Evolutionary conservation across 1,140 invertebrate genomes (phyloP).

Genomic region (Macrobrachium rosenbergii): DNA sequence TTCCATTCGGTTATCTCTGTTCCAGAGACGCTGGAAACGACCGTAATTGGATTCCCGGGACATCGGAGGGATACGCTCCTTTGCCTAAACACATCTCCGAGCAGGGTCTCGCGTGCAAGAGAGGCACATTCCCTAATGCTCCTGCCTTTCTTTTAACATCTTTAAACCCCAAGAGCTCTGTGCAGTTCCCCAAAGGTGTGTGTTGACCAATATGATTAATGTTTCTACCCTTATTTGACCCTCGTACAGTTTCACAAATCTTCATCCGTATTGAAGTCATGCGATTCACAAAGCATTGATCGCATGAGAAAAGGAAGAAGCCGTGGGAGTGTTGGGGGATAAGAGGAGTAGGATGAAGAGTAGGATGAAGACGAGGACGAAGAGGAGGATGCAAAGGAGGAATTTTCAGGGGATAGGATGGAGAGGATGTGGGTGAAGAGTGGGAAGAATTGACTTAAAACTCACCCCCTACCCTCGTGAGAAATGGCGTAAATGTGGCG

Average conservation of each 20-base stretch:
- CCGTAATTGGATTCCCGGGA: not conserved
- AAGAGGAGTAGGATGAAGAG: not conserved
- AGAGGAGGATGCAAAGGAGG: too few relatives aligned
- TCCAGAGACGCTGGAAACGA: too few relatives aligned
- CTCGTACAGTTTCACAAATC: slow-evolving; percentile 57
- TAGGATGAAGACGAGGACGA: too few relatives aligned
- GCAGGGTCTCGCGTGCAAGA: slow-evolving; percentile 10
- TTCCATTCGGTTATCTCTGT: too few relatives aligned
- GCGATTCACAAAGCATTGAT: slow-evolving; percentile 34
- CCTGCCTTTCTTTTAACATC: slow-evolving; percentile 22
- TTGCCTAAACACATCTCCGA: too few relatives aligned
- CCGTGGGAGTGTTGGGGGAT: not conserved
- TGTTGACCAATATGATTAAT: slow-evolving; percentile 63
- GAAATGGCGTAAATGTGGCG: too few relatives aligned
- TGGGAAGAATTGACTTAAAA: too few relatives aligned
- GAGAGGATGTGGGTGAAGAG: too few relatives aligned
- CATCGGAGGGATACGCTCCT: slow-evolving; percentile 31
- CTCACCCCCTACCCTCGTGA: too few relatives aligned
- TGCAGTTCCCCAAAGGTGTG: slow-evolving; percentile 54
- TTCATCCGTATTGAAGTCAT: slow-evolving; percentile 12
- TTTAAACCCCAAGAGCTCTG: slow-evolving; percentile 1
- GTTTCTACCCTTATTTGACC: slow-evolving; percentile 54
- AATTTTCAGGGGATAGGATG: too few relatives aligned
- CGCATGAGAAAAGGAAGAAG: slow-evolving; percentile 7
- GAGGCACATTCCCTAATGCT: not conserved